Conservation (phyloP, 2,888 invertebrate species). For the Erebia ligea region DNA sequence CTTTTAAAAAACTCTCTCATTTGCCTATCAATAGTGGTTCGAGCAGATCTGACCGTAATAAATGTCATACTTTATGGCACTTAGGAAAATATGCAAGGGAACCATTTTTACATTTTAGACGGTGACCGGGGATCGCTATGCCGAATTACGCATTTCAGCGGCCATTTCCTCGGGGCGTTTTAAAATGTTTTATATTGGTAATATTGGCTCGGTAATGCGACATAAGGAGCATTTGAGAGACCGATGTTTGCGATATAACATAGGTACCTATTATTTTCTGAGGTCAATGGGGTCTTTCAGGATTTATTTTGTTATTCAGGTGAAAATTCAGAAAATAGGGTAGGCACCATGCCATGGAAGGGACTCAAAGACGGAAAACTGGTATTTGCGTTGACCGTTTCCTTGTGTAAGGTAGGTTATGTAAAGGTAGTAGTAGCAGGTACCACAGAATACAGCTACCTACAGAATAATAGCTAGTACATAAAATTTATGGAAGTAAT, state of each 20-base stretch:
- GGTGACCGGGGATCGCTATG: slow-evolving; percentile 78
- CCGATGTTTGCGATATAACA: slow-evolving; percentile 18
- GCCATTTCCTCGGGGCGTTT: slow-evolving; percentile 74
- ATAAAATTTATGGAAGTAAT: too few relatives aligned
- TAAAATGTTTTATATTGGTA: slow-evolving; percentile 53
- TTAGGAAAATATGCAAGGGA: slow-evolving; percentile 82
- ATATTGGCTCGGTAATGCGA: slow-evolving; percentile 29
- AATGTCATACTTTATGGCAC: slow-evolving; percentile 83
- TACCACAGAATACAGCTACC: too few relatives aligned
- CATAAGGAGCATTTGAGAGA: slow-evolving; percentile 20
- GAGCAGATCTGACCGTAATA: slow-evolving; percentile 83
- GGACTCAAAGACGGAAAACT: too few relatives aligned
- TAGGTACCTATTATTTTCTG: background rate
- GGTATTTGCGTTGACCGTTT: too few relatives aligned
- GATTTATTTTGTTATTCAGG: background rate
- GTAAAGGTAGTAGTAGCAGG: too few relatives aligned
- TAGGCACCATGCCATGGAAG: too few relatives aligned
- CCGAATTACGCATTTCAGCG: slow-evolving; percentile 71
- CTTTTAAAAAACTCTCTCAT: slow-evolving; percentile 84
- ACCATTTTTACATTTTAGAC: slow-evolving; percentile 80
- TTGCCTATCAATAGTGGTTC: slow-evolving; percentile 84
- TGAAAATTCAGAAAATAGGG: too few relatives aligned
- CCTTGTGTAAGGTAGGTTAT: too few relatives aligned
- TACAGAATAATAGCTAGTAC: too few relatives aligned
- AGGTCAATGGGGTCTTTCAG: background rate